A percentile compares a stretch with the other conserved stretches of the same genome.
phyloP scores from a whole-genome alignment of 2,888 invertebrate species.

The Melanostoma mellinum region DNA sequence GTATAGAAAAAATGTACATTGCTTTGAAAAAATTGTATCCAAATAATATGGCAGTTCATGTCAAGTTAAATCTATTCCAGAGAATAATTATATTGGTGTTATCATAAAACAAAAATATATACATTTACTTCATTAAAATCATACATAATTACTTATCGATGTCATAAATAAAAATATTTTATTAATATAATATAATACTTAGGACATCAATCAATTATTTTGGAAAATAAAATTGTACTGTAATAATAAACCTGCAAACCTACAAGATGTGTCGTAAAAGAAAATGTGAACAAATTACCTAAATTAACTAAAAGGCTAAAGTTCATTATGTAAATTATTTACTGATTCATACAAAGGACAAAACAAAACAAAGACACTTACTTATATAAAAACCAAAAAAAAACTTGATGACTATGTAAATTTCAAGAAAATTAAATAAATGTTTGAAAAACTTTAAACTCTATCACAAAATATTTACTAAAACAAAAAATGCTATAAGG shows the following conservation, averaged over 20 bases:
- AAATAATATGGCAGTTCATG: neutral
- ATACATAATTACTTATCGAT: conserved; percentile 63
- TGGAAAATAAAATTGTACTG: neutral
- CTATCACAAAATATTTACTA: conserved; percentile 13
- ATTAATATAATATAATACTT: neutral
- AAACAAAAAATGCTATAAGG: neutral
- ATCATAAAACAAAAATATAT: conserved; percentile 3
- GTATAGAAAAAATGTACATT: conserved; percentile 8
- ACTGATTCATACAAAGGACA: conserved; percentile 11
- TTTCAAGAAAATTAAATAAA: conserved; percentile 64
- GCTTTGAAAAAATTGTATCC: too few relatives aligned
- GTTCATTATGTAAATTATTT: conserved; percentile 28
- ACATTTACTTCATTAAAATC: conserved; percentile 34
- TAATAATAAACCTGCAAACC: conserved; percentile 5
- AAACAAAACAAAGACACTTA: conserved; percentile 1
- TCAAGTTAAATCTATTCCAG: neutral
- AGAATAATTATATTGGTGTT: conserved; percentile 1
- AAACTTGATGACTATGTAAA: conserved; percentile 49
- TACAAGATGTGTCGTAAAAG: conserved; percentile 7
- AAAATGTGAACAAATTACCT: conserved; percentile 27
- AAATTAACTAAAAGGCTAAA: conserved; percentile 13
- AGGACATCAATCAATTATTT: neutral
- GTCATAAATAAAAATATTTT: conserved; percentile 40
- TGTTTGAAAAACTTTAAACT: conserved; percentile 39
- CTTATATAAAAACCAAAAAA: conserved; percentile 2